phyloP scores from a whole-genome alignment of 2,113 vertebrate genomes.

The Rhipidura dahli region DNA sequence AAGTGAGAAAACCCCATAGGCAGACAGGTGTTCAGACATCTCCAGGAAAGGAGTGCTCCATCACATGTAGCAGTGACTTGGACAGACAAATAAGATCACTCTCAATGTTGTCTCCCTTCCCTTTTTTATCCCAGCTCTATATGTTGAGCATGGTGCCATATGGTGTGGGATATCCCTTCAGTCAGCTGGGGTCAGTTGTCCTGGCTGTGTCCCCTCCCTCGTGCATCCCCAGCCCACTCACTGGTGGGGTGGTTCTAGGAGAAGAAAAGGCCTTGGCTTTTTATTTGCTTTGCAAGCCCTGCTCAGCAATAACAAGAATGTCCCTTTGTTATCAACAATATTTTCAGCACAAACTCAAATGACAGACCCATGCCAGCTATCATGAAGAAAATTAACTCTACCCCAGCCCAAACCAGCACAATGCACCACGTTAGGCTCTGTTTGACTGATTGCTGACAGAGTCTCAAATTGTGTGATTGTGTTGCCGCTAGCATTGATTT shows the following conservation, averaged over 20 bases:
- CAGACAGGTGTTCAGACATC: not conserved
- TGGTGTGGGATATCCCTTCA: not conserved
- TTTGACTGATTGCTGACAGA: not conserved
- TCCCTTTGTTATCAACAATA: not conserved
- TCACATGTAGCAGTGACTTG: not conserved
- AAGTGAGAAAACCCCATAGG: not conserved
- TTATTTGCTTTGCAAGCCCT: not conserved
- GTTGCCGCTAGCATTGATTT: fast-evolving
- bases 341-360: not conserved
- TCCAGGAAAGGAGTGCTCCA: not conserved
- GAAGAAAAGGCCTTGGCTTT: not conserved
- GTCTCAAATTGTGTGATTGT: not conserved
- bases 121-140: not conserved
- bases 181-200: not conserved
- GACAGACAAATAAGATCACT: not conserved
- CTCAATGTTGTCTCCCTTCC: fast-evolving
- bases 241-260: no score
- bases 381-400: not conserved
- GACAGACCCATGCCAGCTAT: not conserved
- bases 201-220: not conserved
- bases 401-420: not conserved
- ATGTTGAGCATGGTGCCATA: no score
- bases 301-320: not conserved
- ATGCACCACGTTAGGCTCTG: not conserved
- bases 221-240: fast-evolving